Evolutionary conservation across 2,888 invertebrate genomes (phyloP), one percentile per base, ranked within the genome.

Genomic region (Tupiocoris notatus): DNA sequence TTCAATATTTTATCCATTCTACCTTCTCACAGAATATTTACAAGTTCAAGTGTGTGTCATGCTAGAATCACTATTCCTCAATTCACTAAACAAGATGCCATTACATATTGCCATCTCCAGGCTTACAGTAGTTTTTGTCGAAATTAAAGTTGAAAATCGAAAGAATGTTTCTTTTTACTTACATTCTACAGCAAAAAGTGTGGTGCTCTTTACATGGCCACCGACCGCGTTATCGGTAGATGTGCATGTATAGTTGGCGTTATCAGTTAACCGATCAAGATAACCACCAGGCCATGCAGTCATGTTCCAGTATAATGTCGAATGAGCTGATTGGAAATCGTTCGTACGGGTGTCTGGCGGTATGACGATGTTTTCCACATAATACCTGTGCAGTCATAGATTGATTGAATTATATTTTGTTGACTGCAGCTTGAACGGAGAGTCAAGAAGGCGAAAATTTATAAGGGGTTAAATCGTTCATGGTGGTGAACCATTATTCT

Each of bases 101-200:
- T 1, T n/a, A 57, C 16, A n/a, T 57, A n/a, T 1, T 1, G 1
- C 1, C 16, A 57, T 57, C 16, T n/a, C 1, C 57, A 17, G n/a
- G 20, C 1, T 61, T 9, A 63, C 2, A 17, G 54, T 54, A 9
- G 54, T 54, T 16, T 54, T 54, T 7, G 54, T 7, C 54, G 7
- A 9, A 54, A 54, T 16, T 9, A 12, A 54, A 54, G 54, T n/a
- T n/a, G n/a, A n/a, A n/a, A n/a, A n/a, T n/a, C 12, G 54, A 12
- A 12, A 54, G 12, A 54, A 59, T 59, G 59, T 12, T 18, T 12
- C 59, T 17, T 59, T n/a, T 6, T 24, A 89, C 93, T 90, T 84
- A 96, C 96, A 96, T 85, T 96, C 95, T 21, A 95, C 93, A 78
- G 92, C 91, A 82, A 96, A 93, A 82, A 91, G 90, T 58, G 94